Base-by-base conservation (phyloP, 2,888 invertebrate genomes). In the Nezara viridula region DNA sequence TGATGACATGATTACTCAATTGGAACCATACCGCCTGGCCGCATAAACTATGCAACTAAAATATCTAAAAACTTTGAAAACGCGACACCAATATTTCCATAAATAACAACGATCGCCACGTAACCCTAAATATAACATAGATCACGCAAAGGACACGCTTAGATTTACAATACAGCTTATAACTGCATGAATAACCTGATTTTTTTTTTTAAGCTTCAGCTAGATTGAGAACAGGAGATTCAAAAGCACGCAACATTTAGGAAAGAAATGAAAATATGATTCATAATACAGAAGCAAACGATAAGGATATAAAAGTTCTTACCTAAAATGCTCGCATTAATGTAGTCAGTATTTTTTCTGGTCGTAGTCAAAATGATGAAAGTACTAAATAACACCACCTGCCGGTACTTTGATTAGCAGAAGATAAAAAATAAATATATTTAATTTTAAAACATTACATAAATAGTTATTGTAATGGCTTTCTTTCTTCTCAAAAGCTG, bases 111-210 rank as follows among this genome's bases (percentile, higher is more conserved):
- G 19, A 55, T 55, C n/a, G 55, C 6, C n/a, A 73, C 37, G 73
- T 73, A 37, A 73, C 32, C 24, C 9, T 21, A 77, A 40, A 77
- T 21, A 77, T 19, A 37, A 77, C 37, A 24, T 44, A 44, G 21
- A 73, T 40, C 77, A 77, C 77, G 40, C 77, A 40, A 77, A 77
- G 77, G 37, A 40, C 32, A 37, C 21, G 77, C 77, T 77, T 77
- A 14, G 10, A 77, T 37, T 19, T 77, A 40, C 32, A 24, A 37
- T 77, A 40, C 24, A 40, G 40, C 9, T 40, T 40, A 77, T 40
- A 40, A 19, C 32, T 40, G 40, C 77, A 40, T 77, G 60, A 77
- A 77, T 40, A 77, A 77, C 77, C 21, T 21, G 40, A 40, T 73
- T 73, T 40, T 77, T 73, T 37, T 73, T 73, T 24, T 77, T 9